phyloP scores from a whole-genome alignment of 1,140 invertebrate species.

The Neelides sp. region DNA sequence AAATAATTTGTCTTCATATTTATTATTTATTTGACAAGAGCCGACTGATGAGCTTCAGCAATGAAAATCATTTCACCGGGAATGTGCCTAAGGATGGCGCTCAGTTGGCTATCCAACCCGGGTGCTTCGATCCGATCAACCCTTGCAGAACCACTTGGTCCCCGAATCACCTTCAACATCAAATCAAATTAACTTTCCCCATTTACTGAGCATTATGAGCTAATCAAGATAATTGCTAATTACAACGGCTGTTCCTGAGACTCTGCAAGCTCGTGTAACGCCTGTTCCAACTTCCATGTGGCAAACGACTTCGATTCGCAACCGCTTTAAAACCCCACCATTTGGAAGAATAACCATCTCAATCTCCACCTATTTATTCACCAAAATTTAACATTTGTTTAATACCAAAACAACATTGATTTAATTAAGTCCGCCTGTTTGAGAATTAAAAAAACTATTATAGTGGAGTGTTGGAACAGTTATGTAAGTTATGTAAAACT shows the following conservation, averaged over 20 bases:
- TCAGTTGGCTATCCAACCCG: constrained; percentile 51
- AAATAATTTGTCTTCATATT: background rate
- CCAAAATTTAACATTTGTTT: no score
- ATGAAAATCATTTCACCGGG: constrained; percentile 25
- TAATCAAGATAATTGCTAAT: constrained; percentile 44
- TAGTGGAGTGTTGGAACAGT: constrained; percentile 46
- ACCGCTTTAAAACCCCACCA: constrained; percentile 46
- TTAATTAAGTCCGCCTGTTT: no score
- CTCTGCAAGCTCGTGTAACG: constrained; percentile 47
- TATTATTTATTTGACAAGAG: constrained; percentile 17
- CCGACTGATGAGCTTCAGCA: constrained; percentile 20
- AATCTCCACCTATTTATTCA: constrained; percentile 35
- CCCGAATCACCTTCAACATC: no score
- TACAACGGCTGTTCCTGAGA: constrained; percentile 50
- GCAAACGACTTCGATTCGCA: constrained; percentile 52
- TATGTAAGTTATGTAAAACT: no score
- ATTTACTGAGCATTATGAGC: no score
- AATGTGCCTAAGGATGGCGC: constrained; percentile 23
- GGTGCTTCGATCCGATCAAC: constrained; percentile 49
- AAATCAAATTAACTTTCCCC: no score
- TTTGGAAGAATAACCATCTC: constrained; percentile 31
- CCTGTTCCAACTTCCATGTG: constrained; percentile 44
- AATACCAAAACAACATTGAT: no score
- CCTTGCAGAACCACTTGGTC: constrained; percentile 37
- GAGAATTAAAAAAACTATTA: no score